A percentile compares a stretch with the other conserved stretches of the same genome.
These are phyloP conservation scores for Linnaemya tessellans DNA, from an alignment of 2,888 invertebrate species.

Conservation along the genomic window DNA sequence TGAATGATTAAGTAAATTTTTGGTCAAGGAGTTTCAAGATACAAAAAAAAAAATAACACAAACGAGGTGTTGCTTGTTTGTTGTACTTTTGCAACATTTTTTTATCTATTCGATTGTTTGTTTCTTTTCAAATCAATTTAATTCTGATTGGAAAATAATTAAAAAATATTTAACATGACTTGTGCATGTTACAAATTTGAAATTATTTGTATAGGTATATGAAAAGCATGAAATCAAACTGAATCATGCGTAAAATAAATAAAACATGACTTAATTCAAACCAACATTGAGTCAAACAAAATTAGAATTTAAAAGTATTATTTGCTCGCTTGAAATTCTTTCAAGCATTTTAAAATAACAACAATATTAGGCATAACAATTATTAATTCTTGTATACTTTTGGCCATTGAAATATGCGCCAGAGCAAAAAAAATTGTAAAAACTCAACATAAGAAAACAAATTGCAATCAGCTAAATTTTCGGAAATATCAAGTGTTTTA, in stretches of 20 bases:
- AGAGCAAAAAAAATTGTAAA: too few species aligned
- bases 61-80: constrained; percentile 11
- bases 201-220: constrained; percentile 7
- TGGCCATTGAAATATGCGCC: too few species aligned
- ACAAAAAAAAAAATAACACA: neutral
- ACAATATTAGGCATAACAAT: too few species aligned
- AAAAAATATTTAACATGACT: constrained; percentile 51
- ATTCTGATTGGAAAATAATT: constrained; percentile 7
- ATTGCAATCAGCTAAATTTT: too few species aligned
- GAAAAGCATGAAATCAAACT: constrained; percentile 31
- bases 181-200: constrained; percentile 40
- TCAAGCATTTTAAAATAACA: neutral
- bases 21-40: constrained; percentile 23
- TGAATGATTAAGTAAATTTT: constrained; percentile 20
- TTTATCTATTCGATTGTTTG: neutral
- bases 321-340: constrained; percentile 12
- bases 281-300: constrained; percentile 48
- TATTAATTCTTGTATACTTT: too few species aligned
- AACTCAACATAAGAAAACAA: too few species aligned
- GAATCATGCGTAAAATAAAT: constrained; percentile 48
- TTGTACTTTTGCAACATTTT: neutral
- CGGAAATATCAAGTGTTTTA: too few species aligned
- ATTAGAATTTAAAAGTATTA: constrained; percentile 6
- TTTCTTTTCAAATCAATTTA: constrained; percentile 1
- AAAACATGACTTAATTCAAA: constrained; percentile 18